These are phyloP conservation scores for Chrysolina americana DNA, from an alignment of 2,888 invertebrate species.

Conservation along the genomic window DNA sequence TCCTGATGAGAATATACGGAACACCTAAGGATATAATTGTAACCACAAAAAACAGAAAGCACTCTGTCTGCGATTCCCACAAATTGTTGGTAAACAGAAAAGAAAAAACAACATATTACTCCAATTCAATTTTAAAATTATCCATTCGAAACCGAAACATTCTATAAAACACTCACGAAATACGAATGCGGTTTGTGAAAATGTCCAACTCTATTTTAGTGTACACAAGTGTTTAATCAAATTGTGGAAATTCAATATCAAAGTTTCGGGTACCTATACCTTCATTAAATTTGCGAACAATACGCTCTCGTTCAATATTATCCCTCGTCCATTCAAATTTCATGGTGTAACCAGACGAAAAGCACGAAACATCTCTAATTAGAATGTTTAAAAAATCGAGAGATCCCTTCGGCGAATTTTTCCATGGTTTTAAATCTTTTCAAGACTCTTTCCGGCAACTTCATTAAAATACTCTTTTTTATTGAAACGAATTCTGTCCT, in stretches of 20 bases:
- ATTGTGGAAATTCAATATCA: slow-evolving; percentile 8
- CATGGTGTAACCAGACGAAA: neutral
- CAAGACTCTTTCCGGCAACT: slow-evolving; percentile 24
- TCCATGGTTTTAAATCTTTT: slow-evolving; percentile 37
- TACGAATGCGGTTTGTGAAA: too few species aligned
- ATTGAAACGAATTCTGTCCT: neutral
- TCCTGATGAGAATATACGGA: too few species aligned
- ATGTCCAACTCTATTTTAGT: too few species aligned
- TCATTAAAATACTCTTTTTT: slow-evolving; percentile 14
- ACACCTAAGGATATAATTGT: too few species aligned
- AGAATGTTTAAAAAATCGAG: slow-evolving; percentile 41
- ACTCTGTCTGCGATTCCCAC: too few species aligned
- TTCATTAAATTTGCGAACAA: slow-evolving; percentile 3
- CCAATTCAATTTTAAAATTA: too few species aligned
- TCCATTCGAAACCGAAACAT: too few species aligned
- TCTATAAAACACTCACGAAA: too few species aligned
- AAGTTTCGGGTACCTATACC: neutral
- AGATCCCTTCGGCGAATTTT: slow-evolving; percentile 32
- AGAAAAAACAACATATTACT: too few species aligned
- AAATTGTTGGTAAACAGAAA: too few species aligned
- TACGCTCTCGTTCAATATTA: neutral
- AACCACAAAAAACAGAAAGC: too few species aligned
- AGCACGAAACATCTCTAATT: slow-evolving; percentile 33
- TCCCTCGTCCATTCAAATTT: neutral
- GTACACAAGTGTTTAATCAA: neutral